A percentile compares a stretch with the other conserved stretches of the same genome.
Evolutionary conservation across 2,888 invertebrate genomes (phyloP).

Genomic region (Chrysolina americana): DNA sequence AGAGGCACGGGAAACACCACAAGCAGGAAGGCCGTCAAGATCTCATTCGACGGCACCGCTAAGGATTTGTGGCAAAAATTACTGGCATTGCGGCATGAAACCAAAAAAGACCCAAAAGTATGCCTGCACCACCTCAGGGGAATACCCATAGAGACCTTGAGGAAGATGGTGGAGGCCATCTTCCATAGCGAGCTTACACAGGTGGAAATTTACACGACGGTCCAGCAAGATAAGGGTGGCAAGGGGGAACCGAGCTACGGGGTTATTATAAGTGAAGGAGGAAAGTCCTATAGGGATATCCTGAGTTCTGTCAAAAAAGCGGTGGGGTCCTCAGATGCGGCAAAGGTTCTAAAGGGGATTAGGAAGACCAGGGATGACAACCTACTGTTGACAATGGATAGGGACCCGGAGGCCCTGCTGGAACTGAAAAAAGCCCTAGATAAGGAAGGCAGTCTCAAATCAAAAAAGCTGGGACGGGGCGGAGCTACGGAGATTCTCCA

Average conservation of each 20-base stretch:
- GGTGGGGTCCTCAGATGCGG: neutral
- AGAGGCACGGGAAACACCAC: constrained; percentile 5
- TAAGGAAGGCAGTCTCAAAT: neutral
- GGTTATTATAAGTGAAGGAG: neutral
- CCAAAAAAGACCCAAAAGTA: neutral
- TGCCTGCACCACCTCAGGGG: constrained; percentile 17
- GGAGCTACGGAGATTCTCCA: neutral
- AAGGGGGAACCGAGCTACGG: neutral
- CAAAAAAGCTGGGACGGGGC: neutral
- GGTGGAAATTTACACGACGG: constrained; percentile 11
- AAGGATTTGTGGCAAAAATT: constrained; percentile 17
- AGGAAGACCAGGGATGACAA: neutral
- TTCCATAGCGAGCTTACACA: neutral
- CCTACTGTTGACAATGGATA: neutral
- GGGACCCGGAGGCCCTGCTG: neutral
- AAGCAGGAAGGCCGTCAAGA: constrained; percentile 15
- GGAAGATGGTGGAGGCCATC: constrained; percentile 14
- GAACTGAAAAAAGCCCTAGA: neutral
- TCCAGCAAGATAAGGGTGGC: neutral
- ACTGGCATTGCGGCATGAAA: neutral
- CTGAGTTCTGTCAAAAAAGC: neutral
- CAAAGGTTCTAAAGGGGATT: neutral
- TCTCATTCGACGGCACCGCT: constrained; percentile 7
- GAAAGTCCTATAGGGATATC: neutral
- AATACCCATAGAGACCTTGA: neutral